phyloP scores from a whole-genome alignment of 2,113 vertebrate species.

The Epinephelus moara region DNA sequence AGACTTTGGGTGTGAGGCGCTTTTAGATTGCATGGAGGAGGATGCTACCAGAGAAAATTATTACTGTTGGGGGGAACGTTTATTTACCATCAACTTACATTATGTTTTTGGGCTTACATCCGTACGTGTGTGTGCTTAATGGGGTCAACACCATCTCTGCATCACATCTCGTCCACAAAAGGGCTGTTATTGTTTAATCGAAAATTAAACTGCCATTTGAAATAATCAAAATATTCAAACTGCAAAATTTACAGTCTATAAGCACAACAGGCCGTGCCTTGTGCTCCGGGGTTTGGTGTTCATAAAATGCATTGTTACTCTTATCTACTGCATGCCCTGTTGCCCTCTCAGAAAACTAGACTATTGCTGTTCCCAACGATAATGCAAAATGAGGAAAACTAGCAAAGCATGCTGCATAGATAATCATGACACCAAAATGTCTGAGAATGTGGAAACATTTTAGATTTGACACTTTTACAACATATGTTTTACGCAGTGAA shows the following conservation, averaged over 20 bases:
- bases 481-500: not conserved
- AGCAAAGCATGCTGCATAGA: not conserved
- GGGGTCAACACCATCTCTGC: not conserved
- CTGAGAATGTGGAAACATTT: not conserved
- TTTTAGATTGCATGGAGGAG: constrained; percentile 29
- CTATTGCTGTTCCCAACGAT: not conserved
- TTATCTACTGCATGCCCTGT: constrained; percentile 1
- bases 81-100: not conserved
- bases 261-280: not conserved
- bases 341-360: not conserved
- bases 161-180: not conserved
- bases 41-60: not conserved
- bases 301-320: constrained; percentile 4
- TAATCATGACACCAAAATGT: not conserved
- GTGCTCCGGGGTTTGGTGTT: not conserved
- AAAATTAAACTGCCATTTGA: not conserved
- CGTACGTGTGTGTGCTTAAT: not conserved
- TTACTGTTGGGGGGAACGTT: not conserved
- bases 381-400: constrained; percentile 1
- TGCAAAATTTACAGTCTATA: not conserved
- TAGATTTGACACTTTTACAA: not conserved
- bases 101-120: not conserved
- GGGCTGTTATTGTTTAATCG: not conserved
- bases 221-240: not conserved
- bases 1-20: constrained; percentile 46